Conservation (phyloP, 2,113 vertebrate species). For the Indicator indicator region DNA sequence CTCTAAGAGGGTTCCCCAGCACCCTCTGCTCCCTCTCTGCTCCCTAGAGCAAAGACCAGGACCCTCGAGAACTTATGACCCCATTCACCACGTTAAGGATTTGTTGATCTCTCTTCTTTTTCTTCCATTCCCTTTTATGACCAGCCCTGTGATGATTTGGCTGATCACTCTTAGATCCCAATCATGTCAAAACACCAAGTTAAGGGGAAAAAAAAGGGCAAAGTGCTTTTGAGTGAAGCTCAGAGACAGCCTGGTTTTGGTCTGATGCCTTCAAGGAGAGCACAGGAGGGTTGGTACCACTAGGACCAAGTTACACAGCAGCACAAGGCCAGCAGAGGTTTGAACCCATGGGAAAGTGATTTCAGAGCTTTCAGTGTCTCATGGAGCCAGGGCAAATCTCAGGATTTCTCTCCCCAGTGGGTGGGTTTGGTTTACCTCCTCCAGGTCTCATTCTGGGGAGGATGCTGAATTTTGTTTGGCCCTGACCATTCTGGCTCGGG, state of each 20-base stretch:
- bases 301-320: fast-evolving
- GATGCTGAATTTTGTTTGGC: background rate
- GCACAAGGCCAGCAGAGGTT: background rate
- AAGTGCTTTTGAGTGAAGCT: background rate
- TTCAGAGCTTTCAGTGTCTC: background rate
- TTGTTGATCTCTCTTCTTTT: background rate
- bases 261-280: too few relatives aligned
- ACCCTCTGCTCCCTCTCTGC: background rate
- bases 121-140: background rate
- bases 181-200: background rate
- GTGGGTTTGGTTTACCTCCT: background rate
- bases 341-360: fast-evolving
- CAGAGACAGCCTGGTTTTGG: too few relatives aligned
- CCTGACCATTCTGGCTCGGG: background rate
- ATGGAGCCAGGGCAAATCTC: background rate
- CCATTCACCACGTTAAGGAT: fast-evolving
- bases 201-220: fast-evolving
- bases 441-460: background rate
- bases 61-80: background rate
- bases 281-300: background rate
- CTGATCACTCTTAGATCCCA: fast-evolving
- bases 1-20: background rate
- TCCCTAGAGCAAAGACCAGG: background rate
- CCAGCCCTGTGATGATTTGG: background rate
- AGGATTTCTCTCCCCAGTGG: background rate